Conservation (phyloP, 1,140 invertebrate genomes). For the Drosophila jambulina region DNA sequence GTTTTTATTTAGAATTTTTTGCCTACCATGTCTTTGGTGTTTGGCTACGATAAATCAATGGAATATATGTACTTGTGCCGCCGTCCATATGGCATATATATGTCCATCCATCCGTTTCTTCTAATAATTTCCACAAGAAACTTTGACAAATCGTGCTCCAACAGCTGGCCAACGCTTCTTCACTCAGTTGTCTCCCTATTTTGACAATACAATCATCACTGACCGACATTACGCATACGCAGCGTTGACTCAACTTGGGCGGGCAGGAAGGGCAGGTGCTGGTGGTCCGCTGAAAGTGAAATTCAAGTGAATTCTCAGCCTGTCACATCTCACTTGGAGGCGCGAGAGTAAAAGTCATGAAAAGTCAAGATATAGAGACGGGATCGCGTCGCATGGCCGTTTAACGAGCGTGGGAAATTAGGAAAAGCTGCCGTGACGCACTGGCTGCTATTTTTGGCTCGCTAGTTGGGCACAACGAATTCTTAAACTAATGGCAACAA, state of each 20-base stretch:
- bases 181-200: constrained; percentile 52
- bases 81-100: constrained; percentile 4
- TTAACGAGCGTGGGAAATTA: constrained; percentile 72
- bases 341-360: constrained; percentile 42
- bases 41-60: constrained; percentile 60
- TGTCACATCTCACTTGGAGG: constrained; percentile 43
- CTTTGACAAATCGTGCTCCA: constrained; percentile 64
- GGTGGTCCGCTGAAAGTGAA: constrained; percentile 54
- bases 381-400: constrained; percentile 45
- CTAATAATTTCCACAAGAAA: constrained; percentile 23
- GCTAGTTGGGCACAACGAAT: constrained; percentile 43
- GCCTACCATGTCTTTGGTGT: constrained; percentile 35
- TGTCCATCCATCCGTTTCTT: constrained; percentile 10
- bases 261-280: constrained; percentile 10
- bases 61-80: constrained; percentile 19
- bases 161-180: constrained; percentile 48
- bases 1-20: constrained; percentile 33
- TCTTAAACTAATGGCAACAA: constrained; percentile 55
- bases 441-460: constrained; percentile 66
- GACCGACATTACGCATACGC: constrained; percentile 65
- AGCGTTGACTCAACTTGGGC: constrained; percentile 56
- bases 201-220: constrained; percentile 50
- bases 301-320: constrained; percentile 44
- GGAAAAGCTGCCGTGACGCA: constrained; percentile 60
- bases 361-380: constrained; percentile 17